phyloP scores from a whole-genome alignment of 1,140 invertebrate species.

The Zaprionus nigranus region DNA sequence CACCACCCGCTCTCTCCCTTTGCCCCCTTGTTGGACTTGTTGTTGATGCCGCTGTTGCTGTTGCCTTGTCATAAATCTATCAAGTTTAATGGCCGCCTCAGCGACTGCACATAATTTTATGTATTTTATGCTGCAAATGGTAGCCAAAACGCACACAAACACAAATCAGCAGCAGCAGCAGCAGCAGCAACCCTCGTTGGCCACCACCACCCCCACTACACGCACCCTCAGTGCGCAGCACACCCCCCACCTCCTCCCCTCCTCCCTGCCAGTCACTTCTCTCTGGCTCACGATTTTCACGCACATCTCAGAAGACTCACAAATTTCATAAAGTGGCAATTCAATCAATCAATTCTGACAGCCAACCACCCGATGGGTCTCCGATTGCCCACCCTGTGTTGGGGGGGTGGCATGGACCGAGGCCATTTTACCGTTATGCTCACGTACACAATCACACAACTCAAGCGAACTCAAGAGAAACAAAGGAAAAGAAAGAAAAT shows the following conservation, averaged over 20 bases:
- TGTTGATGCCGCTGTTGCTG: slow-evolving; percentile 44
- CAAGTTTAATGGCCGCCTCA: slow-evolving; percentile 84
- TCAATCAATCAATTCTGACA: slow-evolving; percentile 84
- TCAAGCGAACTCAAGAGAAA: slow-evolving; percentile 57
- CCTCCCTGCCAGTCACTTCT: slow-evolving; percentile 23
- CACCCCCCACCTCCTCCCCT: slow-evolving; percentile 8
- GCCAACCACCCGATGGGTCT: slow-evolving; percentile 33
- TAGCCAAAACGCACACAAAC: slow-evolving; percentile 69
- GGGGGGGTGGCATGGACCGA: slow-evolving; percentile 2
- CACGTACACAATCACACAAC: slow-evolving; percentile 83
- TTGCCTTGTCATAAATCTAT: slow-evolving; percentile 83
- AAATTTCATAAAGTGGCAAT: slow-evolving; percentile 85
- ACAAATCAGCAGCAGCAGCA: slow-evolving; percentile 71
- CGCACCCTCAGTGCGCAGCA: slow-evolving; percentile 5
- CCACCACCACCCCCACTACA: slow-evolving; percentile 4
- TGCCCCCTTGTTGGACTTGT: slow-evolving; percentile 11
- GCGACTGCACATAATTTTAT: slow-evolving; percentile 84
- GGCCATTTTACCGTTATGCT: slow-evolving; percentile 77
- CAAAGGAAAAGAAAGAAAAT: slow-evolving; percentile 24
- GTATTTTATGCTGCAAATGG: slow-evolving; percentile 83
- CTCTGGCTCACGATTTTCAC: slow-evolving; percentile 69
- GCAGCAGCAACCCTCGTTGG: slow-evolving; percentile 64
- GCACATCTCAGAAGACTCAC: slow-evolving; percentile 84
- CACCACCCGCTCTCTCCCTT: not conserved
- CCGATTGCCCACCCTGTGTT: not conserved